Conservation (phyloP, 1,140 invertebrate genomes). For the Semibalanus balanoides region DNA sequence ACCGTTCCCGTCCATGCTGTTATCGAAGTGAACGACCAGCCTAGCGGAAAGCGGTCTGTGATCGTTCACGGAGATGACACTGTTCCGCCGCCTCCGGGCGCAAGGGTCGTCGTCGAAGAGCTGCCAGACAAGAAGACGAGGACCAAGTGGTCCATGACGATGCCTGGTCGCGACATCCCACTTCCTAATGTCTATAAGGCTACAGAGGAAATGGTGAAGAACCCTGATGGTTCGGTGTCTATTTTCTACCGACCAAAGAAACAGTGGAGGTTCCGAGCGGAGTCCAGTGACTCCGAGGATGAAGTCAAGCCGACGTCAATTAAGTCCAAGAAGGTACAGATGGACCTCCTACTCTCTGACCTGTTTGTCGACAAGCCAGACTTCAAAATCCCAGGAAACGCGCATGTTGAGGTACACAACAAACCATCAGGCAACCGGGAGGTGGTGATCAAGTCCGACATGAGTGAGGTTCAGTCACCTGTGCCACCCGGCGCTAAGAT, state of each 20-base stretch:
- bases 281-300: background rate
- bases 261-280: background rate
- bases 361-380: background rate
- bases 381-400: background rate
- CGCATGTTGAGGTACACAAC: background rate
- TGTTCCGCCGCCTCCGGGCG: no score
- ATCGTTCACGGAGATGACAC: background rate
- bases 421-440: background rate
- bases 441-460: background rate
- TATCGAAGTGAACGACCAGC: background rate
- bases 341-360: background rate
- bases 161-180: background rate
- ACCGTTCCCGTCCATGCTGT: background rate
- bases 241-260: background rate
- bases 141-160: background rate
- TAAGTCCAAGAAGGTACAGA: background rate
- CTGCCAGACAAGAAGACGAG: background rate
- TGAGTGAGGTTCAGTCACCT: background rate
- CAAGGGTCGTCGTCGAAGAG: background rate
- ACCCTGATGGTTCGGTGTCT: background rate
- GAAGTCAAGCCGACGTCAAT: background rate
- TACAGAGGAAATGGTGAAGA: background rate
- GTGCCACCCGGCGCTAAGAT: background rate
- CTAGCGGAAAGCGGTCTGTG: background rate
- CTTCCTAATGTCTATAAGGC: background rate